These are phyloP conservation scores for Platysternon megacephalum DNA, from an alignment of 2,113 vertebrate genomes.

Conservation along the genomic window DNA sequence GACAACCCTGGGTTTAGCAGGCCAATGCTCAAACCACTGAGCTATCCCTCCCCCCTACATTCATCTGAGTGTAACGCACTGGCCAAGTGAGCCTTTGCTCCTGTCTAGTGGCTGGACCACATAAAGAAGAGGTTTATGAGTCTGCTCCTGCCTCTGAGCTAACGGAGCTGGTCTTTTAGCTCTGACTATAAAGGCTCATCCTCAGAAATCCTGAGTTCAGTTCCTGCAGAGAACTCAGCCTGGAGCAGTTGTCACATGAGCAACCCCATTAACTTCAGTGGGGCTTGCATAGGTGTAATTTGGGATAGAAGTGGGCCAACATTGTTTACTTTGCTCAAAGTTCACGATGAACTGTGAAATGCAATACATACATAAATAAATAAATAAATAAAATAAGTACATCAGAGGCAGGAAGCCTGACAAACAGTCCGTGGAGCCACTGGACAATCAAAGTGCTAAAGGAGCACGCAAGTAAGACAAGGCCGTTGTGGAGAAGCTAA, in stretches of 20 bases:
- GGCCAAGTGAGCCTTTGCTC: background rate
- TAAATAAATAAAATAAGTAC: too few species aligned
- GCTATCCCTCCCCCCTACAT: too few species aligned
- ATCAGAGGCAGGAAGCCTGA: too few species aligned
- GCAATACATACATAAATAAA: too few species aligned
- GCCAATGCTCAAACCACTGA: too few species aligned
- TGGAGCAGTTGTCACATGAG: background rate
- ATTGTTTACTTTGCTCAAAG: slow-evolving; percentile 8
- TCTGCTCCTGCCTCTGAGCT: slow-evolving; percentile 10
- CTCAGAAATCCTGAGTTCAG: background rate
- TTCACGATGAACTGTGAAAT: background rate
- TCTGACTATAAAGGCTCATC: slow-evolving; percentile 9
- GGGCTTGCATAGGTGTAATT: background rate
- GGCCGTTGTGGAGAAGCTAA: too few species aligned
- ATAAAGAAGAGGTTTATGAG: background rate
- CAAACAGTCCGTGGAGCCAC: too few species aligned
- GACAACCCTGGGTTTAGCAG: too few species aligned
- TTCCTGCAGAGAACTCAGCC: background rate
- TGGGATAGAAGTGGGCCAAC: background rate
- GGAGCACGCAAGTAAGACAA: too few species aligned
- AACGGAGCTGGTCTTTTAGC: background rate
- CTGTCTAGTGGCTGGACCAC: background rate
- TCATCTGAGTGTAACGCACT: background rate
- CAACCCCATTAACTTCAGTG: slow-evolving; percentile 20
- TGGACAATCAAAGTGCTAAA: too few species aligned